A percentile compares a stretch with the other conserved stretches of the same genome.
These are phyloP conservation scores for Drosophila helvetica DNA, from an alignment of 2,888 invertebrate species.

Conservation along the genomic window DNA sequence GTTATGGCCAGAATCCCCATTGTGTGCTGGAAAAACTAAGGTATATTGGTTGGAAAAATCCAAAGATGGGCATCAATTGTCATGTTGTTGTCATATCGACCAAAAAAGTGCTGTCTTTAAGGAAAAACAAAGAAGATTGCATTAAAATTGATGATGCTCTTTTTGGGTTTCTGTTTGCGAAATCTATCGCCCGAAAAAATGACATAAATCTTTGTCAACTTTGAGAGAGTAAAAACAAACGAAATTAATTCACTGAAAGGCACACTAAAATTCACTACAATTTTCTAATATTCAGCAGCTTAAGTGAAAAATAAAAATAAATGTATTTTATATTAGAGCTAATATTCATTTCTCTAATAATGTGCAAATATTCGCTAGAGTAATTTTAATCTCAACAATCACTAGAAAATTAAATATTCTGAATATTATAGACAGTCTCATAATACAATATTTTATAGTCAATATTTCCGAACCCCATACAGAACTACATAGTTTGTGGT, in stretches of 20 bases:
- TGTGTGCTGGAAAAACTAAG: constrained; percentile 1
- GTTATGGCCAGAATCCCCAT: background rate
- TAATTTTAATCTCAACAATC: no score
- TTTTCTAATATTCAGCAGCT: no score
- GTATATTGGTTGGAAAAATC: background rate
- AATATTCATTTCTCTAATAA: background rate
- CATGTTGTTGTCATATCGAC: background rate
- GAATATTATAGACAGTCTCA: no score
- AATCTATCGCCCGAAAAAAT: constrained; percentile 25
- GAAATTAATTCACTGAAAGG: constrained; percentile 26
- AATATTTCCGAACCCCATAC: no score
- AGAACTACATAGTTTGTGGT: no score
- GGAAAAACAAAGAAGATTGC: constrained; percentile 32
- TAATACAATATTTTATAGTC: no score
- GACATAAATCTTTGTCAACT: constrained; percentile 41
- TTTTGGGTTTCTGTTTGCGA: constrained; percentile 10
- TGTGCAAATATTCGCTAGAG: no score
- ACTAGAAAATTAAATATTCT: no score
- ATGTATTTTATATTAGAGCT: background rate
- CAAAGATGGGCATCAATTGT: background rate
- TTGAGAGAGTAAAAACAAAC: constrained; percentile 8
- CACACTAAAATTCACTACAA: background rate
- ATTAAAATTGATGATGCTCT: constrained; percentile 45
- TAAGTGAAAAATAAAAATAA: no score
- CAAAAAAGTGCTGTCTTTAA: background rate